Base-by-base conservation (phyloP, 2,113 vertebrate genomes). In the Athene cunicularia region DNA sequence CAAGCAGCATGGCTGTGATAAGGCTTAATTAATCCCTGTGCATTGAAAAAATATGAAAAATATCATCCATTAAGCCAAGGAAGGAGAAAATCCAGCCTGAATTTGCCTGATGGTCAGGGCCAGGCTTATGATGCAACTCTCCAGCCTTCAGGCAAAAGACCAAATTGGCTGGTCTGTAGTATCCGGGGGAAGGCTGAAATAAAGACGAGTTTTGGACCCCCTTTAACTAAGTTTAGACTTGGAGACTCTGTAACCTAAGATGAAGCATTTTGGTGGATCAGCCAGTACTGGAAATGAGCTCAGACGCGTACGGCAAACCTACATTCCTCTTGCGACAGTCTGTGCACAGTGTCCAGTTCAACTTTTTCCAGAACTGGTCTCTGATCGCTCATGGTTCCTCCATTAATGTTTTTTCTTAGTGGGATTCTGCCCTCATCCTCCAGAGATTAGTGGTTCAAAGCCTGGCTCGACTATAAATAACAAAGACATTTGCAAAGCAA, bases 401-500 rank as follows among this genome's bases (percentile, higher is more conserved):
- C 84, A 94, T 88, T 94, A 96, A 94, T 90, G 81, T 53, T 67
- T 97, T 94, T 96, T 82, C 93, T 95, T 97, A 96, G 95, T 93
- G 81, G 91, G 95, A 97, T 91, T 97, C 87, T 97, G 91, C 82
- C 90, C 93, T 96, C 94, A 88, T 86, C 77, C 95, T 96, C 93
- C 71, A 91, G 95, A 97, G 87, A 73, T 91, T 82, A 95, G 89
- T 2, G 47, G 94, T 96, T 96, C 87, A 91, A 97, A 97, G 94
- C 66, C 95, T 96, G 89, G 87, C 71, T 95, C 1, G 0, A 85
- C 93, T 95, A 97, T 95, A 96, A 96, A 97, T 97, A 97, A 95
- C 93, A 89, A 23, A 96, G 94, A 95, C 95, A 96, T 97, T 97
- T 97, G 96, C 87, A 90, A 95, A 96, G 94, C 95, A 90, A 96